Evolutionary conservation across 2,888 invertebrate genomes (phyloP).

Genomic region (Caenorhabditis zanzibari): DNA sequence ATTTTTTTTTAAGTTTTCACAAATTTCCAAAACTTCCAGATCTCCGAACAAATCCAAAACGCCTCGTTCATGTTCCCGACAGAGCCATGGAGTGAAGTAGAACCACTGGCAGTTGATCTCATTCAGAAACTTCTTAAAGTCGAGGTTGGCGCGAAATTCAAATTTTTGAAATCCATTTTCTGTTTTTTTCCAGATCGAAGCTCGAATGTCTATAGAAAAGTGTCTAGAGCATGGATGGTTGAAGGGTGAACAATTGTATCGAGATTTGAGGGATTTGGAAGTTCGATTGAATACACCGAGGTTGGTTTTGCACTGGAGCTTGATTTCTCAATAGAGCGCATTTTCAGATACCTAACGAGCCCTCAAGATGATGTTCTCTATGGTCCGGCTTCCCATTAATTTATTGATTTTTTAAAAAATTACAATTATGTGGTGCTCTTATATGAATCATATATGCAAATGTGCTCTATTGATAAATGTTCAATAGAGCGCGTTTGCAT

Average conservation of each 20-base stretch:
- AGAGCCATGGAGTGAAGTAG: slow-evolving; percentile 98
- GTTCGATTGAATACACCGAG: slow-evolving; percentile 71
- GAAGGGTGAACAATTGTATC: slow-evolving; percentile 79
- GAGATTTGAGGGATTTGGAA: slow-evolving; percentile 79
- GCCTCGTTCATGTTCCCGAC: slow-evolving; percentile 99
- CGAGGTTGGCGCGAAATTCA: slow-evolving; percentile 84
- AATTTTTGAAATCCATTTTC: too few relatives aligned
- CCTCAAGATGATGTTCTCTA: slow-evolving; percentile 71
- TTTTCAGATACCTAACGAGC: slow-evolving; percentile 74
- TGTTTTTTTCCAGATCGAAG: slow-evolving; percentile 79
- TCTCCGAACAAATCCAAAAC: slow-evolving; percentile 99
- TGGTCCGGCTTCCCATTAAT: slow-evolving; percentile 35
- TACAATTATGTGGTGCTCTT: slow-evolving; percentile 13
- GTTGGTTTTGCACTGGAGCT: slow-evolving; percentile 16
- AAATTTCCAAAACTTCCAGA: slow-evolving; percentile 86
- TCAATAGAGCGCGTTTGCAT: not conserved
- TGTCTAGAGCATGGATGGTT: slow-evolving; percentile 82
- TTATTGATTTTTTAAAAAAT: not conserved
- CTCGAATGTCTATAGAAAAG: slow-evolving; percentile 81
- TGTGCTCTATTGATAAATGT: not conserved
- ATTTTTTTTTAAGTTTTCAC: not conserved
- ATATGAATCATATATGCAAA: not conserved
- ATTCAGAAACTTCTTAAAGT: slow-evolving; percentile 97
- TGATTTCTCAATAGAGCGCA: slow-evolving; percentile 26
- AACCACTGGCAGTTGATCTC: slow-evolving; percentile 94